Evolutionary conservation across 2,797 vertebrate genomes (phyloP).

Genomic region (Microcaecilia unicolor): DNA sequence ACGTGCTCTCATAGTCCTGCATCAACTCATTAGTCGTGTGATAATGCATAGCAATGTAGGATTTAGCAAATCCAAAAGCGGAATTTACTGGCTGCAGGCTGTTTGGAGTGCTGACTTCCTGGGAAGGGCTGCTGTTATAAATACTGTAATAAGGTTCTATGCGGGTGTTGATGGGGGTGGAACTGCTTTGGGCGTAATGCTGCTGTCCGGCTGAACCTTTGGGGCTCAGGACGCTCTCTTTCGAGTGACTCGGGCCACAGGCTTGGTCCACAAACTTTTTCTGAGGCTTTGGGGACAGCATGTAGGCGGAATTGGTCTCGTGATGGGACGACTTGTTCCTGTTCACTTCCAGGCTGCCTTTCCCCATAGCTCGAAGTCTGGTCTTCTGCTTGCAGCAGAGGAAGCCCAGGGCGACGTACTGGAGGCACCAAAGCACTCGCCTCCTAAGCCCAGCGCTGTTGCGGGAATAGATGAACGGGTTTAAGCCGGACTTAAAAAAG

Average conservation of each 20-base stretch:
- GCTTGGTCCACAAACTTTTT: conserved; percentile 85
- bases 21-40: conserved; percentile 67
- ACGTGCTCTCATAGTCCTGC: conserved; percentile 69
- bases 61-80: conserved; percentile 73
- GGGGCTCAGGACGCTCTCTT: conserved; percentile 77
- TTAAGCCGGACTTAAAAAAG: conserved; percentile 91
- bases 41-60: conserved; percentile 81
- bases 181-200: conserved; percentile 77
- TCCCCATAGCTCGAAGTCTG: conserved; percentile 81
- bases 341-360: conserved; percentile 86
- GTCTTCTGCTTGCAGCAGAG: conserved; percentile 87
- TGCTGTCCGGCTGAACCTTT: conserved; percentile 60
- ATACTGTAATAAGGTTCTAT: conserved; percentile 95
- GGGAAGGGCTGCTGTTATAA: conserved; percentile 85
- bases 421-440: conserved; percentile 79
- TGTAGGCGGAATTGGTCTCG: conserved; percentile 89
- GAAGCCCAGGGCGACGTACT: conserved; percentile 64
- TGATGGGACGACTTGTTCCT: conserved; percentile 96
- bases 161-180: conserved; percentile 87
- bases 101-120: conserved; percentile 65
- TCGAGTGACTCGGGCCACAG: conserved; percentile 82
- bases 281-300: conserved; percentile 85
- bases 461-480: conserved; percentile 93
- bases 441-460: conserved; percentile 86
- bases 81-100: conserved; percentile 70